Evolutionary conservation across 2,113 vertebrate species (phyloP).

Genomic region (Cisticola juncidis): DNA sequence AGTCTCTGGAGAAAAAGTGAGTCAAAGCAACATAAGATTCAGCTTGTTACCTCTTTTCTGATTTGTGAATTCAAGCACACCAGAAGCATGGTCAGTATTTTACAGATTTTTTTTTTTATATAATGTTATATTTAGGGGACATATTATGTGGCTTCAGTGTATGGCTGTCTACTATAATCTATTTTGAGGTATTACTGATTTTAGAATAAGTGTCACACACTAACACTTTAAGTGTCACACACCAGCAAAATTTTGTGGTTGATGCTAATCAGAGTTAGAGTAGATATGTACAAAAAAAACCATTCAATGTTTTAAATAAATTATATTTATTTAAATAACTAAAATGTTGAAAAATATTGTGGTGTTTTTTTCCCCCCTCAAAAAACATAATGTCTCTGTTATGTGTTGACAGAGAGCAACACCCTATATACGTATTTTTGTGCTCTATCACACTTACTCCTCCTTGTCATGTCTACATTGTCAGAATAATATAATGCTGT

Average conservation of each 20-base stretch:
- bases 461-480: not conserved
- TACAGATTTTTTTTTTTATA: not conserved
- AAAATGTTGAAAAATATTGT: not conserved
- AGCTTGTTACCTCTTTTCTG: not conserved
- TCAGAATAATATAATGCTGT: not conserved
- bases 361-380: fast-evolving
- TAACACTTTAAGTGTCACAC: not conserved
- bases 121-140: not conserved
- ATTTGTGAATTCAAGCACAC: not conserved
- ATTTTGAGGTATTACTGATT: not conserved
- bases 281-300: not conserved
- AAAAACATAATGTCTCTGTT: not conserved
- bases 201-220: not conserved
- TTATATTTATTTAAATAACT: not conserved
- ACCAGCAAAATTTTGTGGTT: not conserved
- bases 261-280: not conserved
- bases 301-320: not conserved
- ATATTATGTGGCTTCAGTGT: not conserved
- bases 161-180: not conserved
- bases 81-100: not conserved
- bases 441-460: not conserved
- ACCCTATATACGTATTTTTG: not conserved
- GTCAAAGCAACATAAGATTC: not conserved
- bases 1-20: not conserved
- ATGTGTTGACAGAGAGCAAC: not conserved